phyloP scores from a whole-genome alignment of 1,140 invertebrate genomes.

The Asbolus verrucosus region DNA sequence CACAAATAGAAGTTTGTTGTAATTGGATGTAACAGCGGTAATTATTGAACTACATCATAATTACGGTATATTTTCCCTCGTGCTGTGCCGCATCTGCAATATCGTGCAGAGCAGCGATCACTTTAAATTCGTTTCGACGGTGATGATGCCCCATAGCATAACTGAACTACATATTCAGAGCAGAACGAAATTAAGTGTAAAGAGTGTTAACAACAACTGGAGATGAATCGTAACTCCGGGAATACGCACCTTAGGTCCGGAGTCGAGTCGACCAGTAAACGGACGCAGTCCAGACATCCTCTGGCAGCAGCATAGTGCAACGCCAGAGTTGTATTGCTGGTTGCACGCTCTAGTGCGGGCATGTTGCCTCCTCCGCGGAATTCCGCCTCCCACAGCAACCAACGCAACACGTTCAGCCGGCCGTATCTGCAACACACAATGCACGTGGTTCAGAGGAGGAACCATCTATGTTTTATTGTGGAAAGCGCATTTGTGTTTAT shows the following conservation, averaged over 20 bases:
- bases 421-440: slow-evolving; percentile 67
- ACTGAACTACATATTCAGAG: slow-evolving; percentile 15
- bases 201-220: no score
- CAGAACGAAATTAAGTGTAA: no score
- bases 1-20: slow-evolving; percentile 8
- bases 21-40: slow-evolving; percentile 8
- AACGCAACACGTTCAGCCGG: slow-evolving; percentile 69
- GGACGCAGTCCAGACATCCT: slow-evolving; percentile 85
- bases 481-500: slow-evolving; percentile 5
- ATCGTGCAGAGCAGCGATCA: neutral
- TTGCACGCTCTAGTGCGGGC: slow-evolving; percentile 68
- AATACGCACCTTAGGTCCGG: slow-evolving; percentile 78
- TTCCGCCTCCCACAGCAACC: slow-evolving; percentile 71
- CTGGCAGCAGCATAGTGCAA: slow-evolving; percentile 88
- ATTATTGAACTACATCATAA: slow-evolving; percentile 12
- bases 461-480: no score
- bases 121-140: neutral
- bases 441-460: no score
- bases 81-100: neutral
- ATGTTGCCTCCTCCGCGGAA: slow-evolving; percentile 61
- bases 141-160: neutral
- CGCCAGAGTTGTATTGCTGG: slow-evolving; percentile 75
- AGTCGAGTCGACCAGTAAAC: slow-evolving; percentile 81
- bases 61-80: slow-evolving; percentile 6
- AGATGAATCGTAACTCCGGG: no score